Conservation (phyloP, 2,113 vertebrate genomes). For the Prochilodus magdalenae region DNA sequence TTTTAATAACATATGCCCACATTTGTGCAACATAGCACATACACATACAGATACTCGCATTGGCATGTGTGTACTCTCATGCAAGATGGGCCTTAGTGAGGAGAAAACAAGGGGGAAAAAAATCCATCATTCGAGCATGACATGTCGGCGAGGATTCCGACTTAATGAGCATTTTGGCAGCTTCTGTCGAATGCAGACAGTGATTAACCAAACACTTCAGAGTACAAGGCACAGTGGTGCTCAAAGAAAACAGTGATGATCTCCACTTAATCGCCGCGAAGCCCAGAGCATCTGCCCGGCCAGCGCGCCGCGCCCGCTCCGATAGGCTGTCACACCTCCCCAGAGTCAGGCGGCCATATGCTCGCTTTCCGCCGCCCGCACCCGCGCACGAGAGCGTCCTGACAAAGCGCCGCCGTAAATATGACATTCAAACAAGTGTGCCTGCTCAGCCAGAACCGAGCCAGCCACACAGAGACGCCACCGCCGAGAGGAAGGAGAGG, state of each 20-base stretch:
- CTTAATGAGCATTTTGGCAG: constrained; percentile 99
- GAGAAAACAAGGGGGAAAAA: constrained; percentile 66
- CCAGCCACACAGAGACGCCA: constrained; percentile 55
- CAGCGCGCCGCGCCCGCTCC: constrained; percentile 96
- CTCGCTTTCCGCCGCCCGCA: constrained; percentile 96
- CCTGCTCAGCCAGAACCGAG: constrained; percentile 98
- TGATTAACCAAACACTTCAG: constrained; percentile 99
- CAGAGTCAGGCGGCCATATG: constrained; percentile 99
- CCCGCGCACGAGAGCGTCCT: constrained; percentile 99
- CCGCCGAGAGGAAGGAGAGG: not conserved
- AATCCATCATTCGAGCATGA: constrained; percentile 88
- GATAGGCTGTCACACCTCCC: constrained; percentile 99
- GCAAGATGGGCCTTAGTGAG: constrained; percentile 66
- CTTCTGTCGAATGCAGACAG: constrained; percentile 98
- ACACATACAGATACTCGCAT: constrained; percentile 9
- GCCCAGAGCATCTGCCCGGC: constrained; percentile 99
- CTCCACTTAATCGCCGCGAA: constrained; percentile 99
- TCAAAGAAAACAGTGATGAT: constrained; percentile 99
- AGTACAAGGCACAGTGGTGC: constrained; percentile 99
- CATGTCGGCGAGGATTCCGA: constrained; percentile 90
- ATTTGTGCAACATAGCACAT: constrained; percentile 49
- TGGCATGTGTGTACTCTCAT: constrained; percentile 31
- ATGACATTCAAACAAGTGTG: constrained; percentile 99
- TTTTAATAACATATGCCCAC: constrained; percentile 56
- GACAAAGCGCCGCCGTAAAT: constrained; percentile 99